These are phyloP conservation scores for Palythoa heliodiscus DNA, from an alignment of 92 coral and sea anemone species.

Conservation along the genomic window DNA sequence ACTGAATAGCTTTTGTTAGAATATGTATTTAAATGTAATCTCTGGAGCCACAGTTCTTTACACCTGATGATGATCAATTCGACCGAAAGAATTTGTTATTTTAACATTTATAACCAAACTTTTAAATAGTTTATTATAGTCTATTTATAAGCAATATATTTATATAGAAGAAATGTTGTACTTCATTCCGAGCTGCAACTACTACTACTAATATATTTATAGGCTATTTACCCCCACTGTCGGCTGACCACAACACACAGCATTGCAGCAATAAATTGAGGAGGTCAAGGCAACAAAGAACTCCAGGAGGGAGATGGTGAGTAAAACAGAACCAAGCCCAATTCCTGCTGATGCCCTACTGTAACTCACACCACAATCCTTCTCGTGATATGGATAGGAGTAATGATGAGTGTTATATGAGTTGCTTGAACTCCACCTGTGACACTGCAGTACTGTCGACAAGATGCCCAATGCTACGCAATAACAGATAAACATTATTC, in stretches of 20 bases:
- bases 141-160: too few relatives aligned
- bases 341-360: constrained; percentile 50
- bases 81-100: too few relatives aligned
- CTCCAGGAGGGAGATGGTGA: constrained; percentile 61
- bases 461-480: constrained; percentile 15
- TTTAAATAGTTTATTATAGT: too few relatives aligned
- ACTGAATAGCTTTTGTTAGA: too few relatives aligned
- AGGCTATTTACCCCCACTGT: constrained; percentile 7
- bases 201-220: too few relatives aligned
- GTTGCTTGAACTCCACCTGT: neutral
- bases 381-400: neutral
- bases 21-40: too few relatives aligned
- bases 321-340: constrained; percentile 58
- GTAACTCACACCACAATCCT: neutral
- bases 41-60: too few relatives aligned
- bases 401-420: neutral
- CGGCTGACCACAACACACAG: constrained; percentile 54
- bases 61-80: too few relatives aligned
- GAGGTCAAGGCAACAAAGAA: constrained; percentile 75
- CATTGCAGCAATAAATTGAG: constrained; percentile 78
- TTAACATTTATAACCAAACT: too few relatives aligned
- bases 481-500: constrained; percentile 38
- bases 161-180: too few relatives aligned
- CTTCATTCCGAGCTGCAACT: too few relatives aligned
- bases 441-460: constrained; percentile 11